Percentiles rank a stretch among this genome's conserved stretches.
Evolutionary conservation across 2,888 invertebrate genomes (phyloP).

Genomic region (Digitonthophagus gazella): DNA sequence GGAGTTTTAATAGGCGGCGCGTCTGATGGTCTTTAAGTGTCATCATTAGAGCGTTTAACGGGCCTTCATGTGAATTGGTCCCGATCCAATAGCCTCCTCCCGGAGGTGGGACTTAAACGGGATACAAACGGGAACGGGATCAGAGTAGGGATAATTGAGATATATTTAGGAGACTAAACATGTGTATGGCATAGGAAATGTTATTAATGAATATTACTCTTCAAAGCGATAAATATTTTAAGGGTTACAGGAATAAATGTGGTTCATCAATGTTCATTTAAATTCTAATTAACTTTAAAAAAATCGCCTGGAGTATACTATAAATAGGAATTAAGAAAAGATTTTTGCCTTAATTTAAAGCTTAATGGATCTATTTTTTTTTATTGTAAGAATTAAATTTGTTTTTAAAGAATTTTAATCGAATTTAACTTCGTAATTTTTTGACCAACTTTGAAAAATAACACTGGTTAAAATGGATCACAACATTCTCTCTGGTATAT

Average conservation of each 20-base stretch:
- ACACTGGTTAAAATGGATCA: no score
- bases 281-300: no score
- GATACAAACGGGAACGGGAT: constrained; percentile 22
- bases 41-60: constrained; percentile 30
- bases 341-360: no score
- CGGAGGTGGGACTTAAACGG: constrained; percentile 19
- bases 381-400: neutral
- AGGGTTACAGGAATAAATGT: no score
- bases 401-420: neutral
- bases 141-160: constrained; percentile 41
- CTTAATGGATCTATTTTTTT: neutral
- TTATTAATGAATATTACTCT: constrained; percentile 22
- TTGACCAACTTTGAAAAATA: no score
- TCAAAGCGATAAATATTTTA: constrained; percentile 18
- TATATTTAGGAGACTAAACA: constrained; percentile 40
- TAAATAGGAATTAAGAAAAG: no score
- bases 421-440: neutral
- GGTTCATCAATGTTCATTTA: no score
- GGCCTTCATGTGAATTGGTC: constrained; percentile 28
- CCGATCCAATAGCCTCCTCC: constrained; percentile 33
- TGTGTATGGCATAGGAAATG: constrained; percentile 26
- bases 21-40: constrained; percentile 28
- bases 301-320: no score
- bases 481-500: no score
- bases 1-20: constrained; percentile 1